A percentile compares a stretch with the other conserved stretches of the same genome.
phyloP scores from a whole-genome alignment of 2,113 vertebrate species.

The Cathartes aura region DNA sequence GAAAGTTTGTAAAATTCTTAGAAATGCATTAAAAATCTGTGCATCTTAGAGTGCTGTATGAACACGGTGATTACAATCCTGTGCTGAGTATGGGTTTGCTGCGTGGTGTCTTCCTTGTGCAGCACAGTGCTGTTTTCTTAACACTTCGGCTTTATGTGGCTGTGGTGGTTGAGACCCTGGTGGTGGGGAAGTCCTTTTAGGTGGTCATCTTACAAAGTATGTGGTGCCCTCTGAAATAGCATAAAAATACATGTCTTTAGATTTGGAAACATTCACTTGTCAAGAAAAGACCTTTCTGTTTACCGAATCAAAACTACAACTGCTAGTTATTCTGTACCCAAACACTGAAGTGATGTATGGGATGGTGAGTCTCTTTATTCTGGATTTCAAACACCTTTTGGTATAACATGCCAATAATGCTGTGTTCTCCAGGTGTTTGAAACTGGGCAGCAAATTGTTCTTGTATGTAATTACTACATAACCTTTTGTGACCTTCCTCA shows the following conservation, averaged over 20 bases:
- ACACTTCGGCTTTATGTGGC: fast-evolving
- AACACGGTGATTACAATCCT: fast-evolving
- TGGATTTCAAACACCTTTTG: background rate
- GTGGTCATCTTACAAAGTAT: background rate
- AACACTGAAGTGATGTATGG: background rate
- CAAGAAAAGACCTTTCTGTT: background rate
- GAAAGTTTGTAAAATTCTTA: background rate
- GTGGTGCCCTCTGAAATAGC: background rate
- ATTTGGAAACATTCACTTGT: background rate
- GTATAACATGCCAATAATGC: background rate
- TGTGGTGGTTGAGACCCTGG: background rate
- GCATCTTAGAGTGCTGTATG: background rate
- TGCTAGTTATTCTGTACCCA: background rate
- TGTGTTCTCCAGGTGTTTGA: background rate
- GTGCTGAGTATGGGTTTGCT: background rate
- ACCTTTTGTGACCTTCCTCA: background rate
- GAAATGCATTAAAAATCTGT: background rate
- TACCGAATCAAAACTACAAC: background rate
- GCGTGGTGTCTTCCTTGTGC: background rate
- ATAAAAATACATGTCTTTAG: background rate
- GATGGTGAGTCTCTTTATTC: background rate
- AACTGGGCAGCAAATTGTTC: background rate
- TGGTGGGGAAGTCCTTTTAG: background rate
- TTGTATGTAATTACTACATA: background rate
- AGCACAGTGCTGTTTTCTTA: background rate